Evolutionary conservation across 2,113 vertebrate genomes (phyloP), one percentile per base, ranked within the genome.

Genomic region (Myocastor coypus): DNA sequence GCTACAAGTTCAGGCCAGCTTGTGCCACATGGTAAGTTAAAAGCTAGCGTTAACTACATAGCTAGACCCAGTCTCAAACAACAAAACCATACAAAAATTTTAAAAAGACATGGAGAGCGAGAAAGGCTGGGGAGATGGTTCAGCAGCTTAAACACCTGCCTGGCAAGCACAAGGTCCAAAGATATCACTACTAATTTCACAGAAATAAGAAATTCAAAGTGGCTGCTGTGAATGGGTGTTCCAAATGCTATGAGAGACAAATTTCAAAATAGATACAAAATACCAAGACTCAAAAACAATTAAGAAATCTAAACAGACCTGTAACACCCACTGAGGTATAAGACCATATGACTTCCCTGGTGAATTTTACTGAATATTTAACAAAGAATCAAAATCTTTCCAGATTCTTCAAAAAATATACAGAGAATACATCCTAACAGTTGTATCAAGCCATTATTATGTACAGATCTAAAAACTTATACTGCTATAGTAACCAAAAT

Each of bases 191-290:
- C 55, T 40, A 50, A 59, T 63, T 93, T 93, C 63, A 87, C n/a
- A 93, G 61, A 93, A 92, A 91, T 96, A 87, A 55, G 14, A 14
- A 83, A 68, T 94, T 75, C 81, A 82, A 91, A 93, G 46, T 94
- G 42, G 93, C 95, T 88, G 30, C 66, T 81, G 40, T 85, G 63
- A 96, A 80, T 37, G 91, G 57, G 81, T 96, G 19, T 68, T 77
- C 42, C 73, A 30, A 77, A 30, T 46, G 19, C 66, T 75, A 46
- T 85, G 69, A 96, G 94, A 84, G 28, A 37, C 64, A 92, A 82
- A 87, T 91, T 77, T 86, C 80, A 89, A 68, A 42, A 88, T 32
- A 94, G 63, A 30, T 34, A 91, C 42, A 46, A 75, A 96, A 52
- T 89, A 68, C n/a, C 26, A 82, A 87, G 69, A 84, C 71, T 86